phyloP scores from a whole-genome alignment of 2,113 vertebrate genomes.

The Excalfactoria chinensis region DNA sequence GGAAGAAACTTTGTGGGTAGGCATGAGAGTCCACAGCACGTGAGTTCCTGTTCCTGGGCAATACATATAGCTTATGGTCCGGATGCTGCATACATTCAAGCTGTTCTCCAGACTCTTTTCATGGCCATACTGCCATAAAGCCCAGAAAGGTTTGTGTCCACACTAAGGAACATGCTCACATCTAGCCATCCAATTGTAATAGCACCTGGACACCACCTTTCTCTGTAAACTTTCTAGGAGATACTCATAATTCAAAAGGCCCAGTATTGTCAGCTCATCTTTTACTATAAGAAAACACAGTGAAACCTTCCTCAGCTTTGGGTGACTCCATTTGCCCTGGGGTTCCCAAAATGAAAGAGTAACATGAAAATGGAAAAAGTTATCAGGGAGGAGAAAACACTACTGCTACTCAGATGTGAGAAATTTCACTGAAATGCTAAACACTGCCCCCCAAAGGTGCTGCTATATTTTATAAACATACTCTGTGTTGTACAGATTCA shows the following conservation, averaged over 20 bases:
- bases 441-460: no score
- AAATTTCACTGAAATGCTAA: neutral
- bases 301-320: neutral
- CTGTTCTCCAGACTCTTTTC: conserved; percentile 2
- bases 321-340: accelerated
- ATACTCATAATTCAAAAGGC: neutral
- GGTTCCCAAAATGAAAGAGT: neutral
- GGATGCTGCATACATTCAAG: neutral
- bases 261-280: neutral
- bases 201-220: neutral
- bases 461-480: neutral
- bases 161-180: conserved; percentile 1
- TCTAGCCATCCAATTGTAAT: neutral
- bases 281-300: neutral
- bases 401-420: neutral
- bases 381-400: neutral
- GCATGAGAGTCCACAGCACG: neutral
- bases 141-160: neutral
- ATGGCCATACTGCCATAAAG: neutral
- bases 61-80: neutral
- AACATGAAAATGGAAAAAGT: neutral
- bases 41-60: neutral
- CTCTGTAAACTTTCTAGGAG: neutral
- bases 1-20: neutral
- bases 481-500: neutral